Base-by-base conservation (phyloP, 2,113 vertebrate species). In the Trachemys scripta region DNA sequence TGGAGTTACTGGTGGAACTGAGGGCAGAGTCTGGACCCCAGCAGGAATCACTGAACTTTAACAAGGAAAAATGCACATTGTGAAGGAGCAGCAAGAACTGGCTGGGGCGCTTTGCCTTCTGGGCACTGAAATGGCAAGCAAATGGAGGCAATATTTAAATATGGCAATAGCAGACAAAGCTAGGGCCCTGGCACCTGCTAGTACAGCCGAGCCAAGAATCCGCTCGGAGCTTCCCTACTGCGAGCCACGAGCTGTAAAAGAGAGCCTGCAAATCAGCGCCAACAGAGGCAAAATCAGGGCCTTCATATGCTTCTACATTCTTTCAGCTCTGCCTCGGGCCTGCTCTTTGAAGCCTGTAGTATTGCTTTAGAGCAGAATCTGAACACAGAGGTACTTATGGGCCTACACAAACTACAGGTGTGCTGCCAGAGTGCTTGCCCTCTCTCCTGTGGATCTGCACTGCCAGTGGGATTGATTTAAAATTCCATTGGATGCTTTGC, bases 171-270 rank as follows among this genome's bases (percentile, higher is more conserved):
- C 90, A 75, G 72, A 75, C 14, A 82, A 51, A 51, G 51, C 51
- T 51, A 51, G 51, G 51, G 51, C 51, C 51, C 12, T 47, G 10
- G n/a, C 79, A 82, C 76, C 35, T 94, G 24, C 72, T 69, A 6
- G 5, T 12, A 59, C 0, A 10, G 38, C 80, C 38, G 31, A 82
- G 10, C 83, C 80, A 47, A 93, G 47, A 80, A 82, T 1, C 29
- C 27, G 42, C 7, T 25, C 1, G 59, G 24, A 24, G 3, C 54
- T 89, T 90, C 45, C 29, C 25, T 45, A 2, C 13, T 0, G 0
- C 38, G 22, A 94, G 7, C 27, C 35, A 59, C 38, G 13, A 92
- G 12, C 75, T 86, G 83, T 91, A 9, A 19, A 3, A 69, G 92
- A 88, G 0, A 0, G 5, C 62, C 35, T 22, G 45, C 47, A 38